Evolutionary conservation across 2,888 invertebrate species (phyloP), one percentile per base, ranked within the genome.

Genomic region (Chymomyza caudatula): DNA sequence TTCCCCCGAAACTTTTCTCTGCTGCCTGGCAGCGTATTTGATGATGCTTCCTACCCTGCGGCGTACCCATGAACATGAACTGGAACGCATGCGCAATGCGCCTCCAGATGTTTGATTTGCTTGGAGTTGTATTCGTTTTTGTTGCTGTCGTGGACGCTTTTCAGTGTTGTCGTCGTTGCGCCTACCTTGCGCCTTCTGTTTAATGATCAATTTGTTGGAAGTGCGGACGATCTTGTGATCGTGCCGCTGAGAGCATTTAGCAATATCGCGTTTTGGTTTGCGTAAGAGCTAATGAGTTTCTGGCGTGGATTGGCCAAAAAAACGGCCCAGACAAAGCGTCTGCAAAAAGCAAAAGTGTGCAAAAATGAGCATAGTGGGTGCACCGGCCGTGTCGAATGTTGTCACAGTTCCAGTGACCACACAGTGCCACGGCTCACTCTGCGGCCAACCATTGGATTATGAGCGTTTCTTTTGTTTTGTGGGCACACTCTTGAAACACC

Each of bases 201-300:
- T 86, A 84, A 86, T 86, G 86, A 86, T 78, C 86, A 84, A 84
- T 86, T 82, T 82, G 85, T 85, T 80, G 70, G 76, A 67, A 15
- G 51, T 25, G 44, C 22, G 13, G 42, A 13, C 42, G 20, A 13
- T 58, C 82, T 80, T n/a, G 67, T 85, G 73, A 83, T 84, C 78
- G 73, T 78, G 78, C 84, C 84, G 87, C 76, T 87, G n/a, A 22
- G 29, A 23, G 49, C 49, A 44, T 44, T 44, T 44, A 44, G 44
- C 44, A 44, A 6, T n/a, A n/a, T 5, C 52, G 22, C 47, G 19
- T 25, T 68, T 57, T 62, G 25, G 56, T 69, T 57, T 19, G 57
- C 64, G 19, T 60, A 51, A 60, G 25, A 63, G 64, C 70, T 82
- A 82, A 82, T 82, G 81, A 78, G 67, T 86, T 82, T 82, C 59